Evolutionary conservation across 2,797 vertebrate genomes (phyloP).

Genomic region (Hoplostethus mediterraneus): DNA sequence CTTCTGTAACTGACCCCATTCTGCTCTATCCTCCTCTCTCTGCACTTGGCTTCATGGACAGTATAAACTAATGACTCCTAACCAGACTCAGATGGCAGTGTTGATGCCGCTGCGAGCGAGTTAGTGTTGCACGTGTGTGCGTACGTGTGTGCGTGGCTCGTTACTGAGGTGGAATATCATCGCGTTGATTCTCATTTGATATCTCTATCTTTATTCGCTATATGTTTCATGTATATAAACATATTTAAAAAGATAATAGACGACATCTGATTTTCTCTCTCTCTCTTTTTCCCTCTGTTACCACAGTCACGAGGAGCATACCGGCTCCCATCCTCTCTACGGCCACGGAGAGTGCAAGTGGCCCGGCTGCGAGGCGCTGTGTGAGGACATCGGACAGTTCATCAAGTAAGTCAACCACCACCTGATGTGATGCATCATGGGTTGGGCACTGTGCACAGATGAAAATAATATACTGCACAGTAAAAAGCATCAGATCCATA

Average conservation of each 20-base stretch:
- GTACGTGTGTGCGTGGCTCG: conserved; percentile 20
- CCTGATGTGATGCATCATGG: background rate
- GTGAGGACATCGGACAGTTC: conserved; percentile 98
- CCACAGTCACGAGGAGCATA: conserved; percentile 90
- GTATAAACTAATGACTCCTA: conserved; percentile 75
- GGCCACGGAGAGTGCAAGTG: conserved; percentile 99
- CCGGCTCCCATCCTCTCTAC: conserved; percentile 94
- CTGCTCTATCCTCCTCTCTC: conserved; percentile 67
- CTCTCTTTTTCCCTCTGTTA: background rate
- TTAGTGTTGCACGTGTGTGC: conserved; percentile 36
- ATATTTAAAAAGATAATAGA: background rate
- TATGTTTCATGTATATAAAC: conserved; percentile 4
- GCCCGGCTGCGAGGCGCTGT: conserved; percentile 99
- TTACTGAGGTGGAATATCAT: conserved; percentile 19
- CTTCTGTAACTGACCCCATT: conserved; percentile 82
- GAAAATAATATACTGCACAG: background rate
- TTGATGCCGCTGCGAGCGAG: conserved; percentile 43
- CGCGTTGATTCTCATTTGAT: conserved; percentile 12
- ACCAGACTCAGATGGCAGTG: conserved; percentile 74
- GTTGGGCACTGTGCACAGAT: background rate
- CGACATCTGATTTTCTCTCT: conserved; percentile 11
- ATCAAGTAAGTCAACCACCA: conserved; percentile 91
- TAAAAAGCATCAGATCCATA: background rate
- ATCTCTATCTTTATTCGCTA: conserved; percentile 15
- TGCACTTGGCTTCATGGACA: conserved; percentile 73